Evolutionary conservation across 2,113 vertebrate species (phyloP), one percentile per base, ranked within the genome.

Genomic region (Illadopsis cleaveri): DNA sequence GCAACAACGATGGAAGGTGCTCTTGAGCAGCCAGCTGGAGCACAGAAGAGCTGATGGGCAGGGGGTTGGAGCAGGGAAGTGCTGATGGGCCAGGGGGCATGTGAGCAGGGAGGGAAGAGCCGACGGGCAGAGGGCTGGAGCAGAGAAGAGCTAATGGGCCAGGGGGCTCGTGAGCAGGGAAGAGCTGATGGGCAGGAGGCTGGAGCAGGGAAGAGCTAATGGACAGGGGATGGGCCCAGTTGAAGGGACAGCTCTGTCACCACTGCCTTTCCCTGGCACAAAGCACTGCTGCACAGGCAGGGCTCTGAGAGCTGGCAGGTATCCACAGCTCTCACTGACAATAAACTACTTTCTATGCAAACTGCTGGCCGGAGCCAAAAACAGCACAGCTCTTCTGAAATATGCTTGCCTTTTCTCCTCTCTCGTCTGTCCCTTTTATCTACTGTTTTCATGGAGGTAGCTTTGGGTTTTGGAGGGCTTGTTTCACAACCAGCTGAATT

Each of bases 221-320:
- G 11, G 56, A 35, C 35, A 27, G 22, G 44, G 16, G 51, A 12
- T 62, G 45, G 60, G 16, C 56, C 45, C 58, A n/a, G 51, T 15
- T 48, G 4, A 68, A 53, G 70, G 58, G 76, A 82, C 5, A 6
- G 57, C 56, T 37, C 89, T 35, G 78, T 71, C 78, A 44, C 54
- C 66, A 23, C 17, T 0, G 77, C 82, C 84, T 18, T 81, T 69
- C 83, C 61, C 38, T 22, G 28, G 84, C 83, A 82, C 2, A 30
- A 33, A 23, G 76, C 66, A 14, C 5, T 23, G 54, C 84, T 73
- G 78, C 37, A 7, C 53, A 60, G 79, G 12, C 56, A 78, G 8
- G n/a, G 64, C 82, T 77, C 62, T 10, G 5, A 54, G 66, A 87
- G 73, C 77, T 97, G 95, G 95, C 88, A 90, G 45, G 81, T 72